phyloP scores from a whole-genome alignment of 2,888 invertebrate genomes.

The Acanthosepion lycidas region DNA sequence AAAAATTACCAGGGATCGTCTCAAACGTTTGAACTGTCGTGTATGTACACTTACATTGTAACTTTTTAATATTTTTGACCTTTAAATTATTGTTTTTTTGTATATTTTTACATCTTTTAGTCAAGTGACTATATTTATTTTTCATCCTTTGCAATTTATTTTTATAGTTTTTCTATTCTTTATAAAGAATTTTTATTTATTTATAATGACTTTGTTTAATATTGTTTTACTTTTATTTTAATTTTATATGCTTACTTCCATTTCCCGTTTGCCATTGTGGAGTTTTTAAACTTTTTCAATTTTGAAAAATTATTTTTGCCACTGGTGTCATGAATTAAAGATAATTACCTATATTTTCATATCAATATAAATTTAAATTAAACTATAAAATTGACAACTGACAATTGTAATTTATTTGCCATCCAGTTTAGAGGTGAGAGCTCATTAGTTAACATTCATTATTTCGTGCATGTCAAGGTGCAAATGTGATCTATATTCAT shows the following conservation, averaged over 20 bases:
- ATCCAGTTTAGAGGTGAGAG: not conserved
- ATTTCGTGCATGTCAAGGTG: not conserved
- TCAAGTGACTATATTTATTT: not conserved
- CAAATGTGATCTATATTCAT: not conserved
- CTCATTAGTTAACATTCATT: not conserved
- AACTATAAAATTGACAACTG: not conserved
- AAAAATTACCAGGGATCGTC: too few species aligned
- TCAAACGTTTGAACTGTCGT: too few species aligned
- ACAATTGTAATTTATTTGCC: not conserved
- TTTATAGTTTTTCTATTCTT: not conserved
- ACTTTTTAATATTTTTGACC: too few species aligned
- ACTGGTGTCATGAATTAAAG: not conserved
- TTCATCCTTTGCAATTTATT: not conserved
- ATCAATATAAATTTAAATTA: conserved; percentile 20
- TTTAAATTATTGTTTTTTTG: not conserved
- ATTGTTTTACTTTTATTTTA: too few species aligned
- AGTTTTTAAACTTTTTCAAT: not conserved
- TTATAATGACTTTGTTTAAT: too few species aligned
- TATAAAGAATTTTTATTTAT: too few species aligned
- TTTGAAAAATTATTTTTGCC: not conserved
- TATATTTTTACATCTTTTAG: not conserved
- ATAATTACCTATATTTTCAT: conserved; percentile 6
- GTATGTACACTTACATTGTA: too few species aligned
- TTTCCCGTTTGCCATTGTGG: not conserved
- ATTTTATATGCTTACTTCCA: too few species aligned